These are phyloP conservation scores for Drosophila nr. perissopoda DNA, from an alignment of 2,888 invertebrate genomes.

Conservation along the genomic window DNA sequence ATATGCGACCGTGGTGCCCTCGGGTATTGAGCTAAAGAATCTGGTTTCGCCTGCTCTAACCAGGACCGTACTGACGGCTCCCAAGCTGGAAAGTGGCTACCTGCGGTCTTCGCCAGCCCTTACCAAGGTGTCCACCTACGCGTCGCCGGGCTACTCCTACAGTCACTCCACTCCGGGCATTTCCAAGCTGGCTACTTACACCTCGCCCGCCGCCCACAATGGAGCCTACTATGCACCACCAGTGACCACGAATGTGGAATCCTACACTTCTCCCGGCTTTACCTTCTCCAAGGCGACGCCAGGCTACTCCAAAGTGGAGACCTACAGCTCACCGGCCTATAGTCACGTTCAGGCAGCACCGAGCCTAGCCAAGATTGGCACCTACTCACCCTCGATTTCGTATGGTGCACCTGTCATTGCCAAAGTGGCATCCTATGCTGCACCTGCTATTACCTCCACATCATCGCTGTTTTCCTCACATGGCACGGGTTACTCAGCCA, in stretches of 20 bases:
- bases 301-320: constrained; percentile 71
- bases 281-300: constrained; percentile 84
- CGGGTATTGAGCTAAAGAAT: constrained; percentile 87
- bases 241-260: constrained; percentile 84
- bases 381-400: constrained; percentile 73
- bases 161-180: constrained; percentile 71
- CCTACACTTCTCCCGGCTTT: constrained; percentile 85
- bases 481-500: constrained; percentile 54
- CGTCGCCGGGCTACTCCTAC: constrained; percentile 75
- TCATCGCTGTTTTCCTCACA: constrained; percentile 60
- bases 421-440: constrained; percentile 61
- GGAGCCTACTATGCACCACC: constrained; percentile 67
- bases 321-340: constrained; percentile 73
- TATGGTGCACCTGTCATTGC: constrained; percentile 62
- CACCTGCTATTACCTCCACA: constrained; percentile 48
- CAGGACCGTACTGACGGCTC: constrained; percentile 49
- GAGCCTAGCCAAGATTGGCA: constrained; percentile 73
- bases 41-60: constrained; percentile 85
- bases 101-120: constrained; percentile 36
- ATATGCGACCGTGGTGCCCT: constrained; percentile 84
- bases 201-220: constrained; percentile 43
- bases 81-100: constrained; percentile 49
- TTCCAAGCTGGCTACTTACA: constrained; percentile 72
- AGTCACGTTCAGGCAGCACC: constrained; percentile 60
- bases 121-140: constrained; percentile 69